phyloP scores from a whole-genome alignment of 2,888 invertebrate genomes.

The Microdon myrmicae region DNA sequence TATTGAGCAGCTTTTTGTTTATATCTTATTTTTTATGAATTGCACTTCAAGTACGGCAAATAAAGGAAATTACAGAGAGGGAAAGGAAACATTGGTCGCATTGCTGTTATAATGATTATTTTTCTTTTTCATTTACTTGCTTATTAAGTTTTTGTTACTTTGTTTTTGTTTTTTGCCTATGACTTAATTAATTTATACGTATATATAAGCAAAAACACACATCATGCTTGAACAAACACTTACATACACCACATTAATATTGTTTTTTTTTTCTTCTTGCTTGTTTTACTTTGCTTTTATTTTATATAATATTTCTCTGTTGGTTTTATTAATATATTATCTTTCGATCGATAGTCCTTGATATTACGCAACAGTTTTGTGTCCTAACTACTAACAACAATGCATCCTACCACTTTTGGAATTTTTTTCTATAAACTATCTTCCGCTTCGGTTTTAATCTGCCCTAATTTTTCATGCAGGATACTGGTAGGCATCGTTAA shows the following conservation, averaged over 20 bases:
- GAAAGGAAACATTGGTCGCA: slow-evolving; percentile 28
- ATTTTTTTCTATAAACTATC: slow-evolving; percentile 66
- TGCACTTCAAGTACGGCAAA: slow-evolving; percentile 35
- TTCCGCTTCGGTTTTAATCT: slow-evolving; percentile 65
- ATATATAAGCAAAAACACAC: slow-evolving; percentile 54
- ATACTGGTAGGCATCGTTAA: slow-evolving; percentile 55
- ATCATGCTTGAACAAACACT: too few species aligned
- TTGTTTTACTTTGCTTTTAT: too few species aligned
- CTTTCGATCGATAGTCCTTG: too few species aligned
- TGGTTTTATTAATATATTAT: too few species aligned
- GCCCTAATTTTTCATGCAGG: slow-evolving; percentile 64
- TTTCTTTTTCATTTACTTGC: too few species aligned
- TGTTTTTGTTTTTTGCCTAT: slow-evolving; percentile 31
- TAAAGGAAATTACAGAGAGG: slow-evolving; percentile 11
- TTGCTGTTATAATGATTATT: slow-evolving; percentile 22
- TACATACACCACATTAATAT: too few species aligned
- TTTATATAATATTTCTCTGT: too few species aligned
- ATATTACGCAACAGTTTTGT: too few species aligned
- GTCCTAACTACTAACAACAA: slow-evolving; percentile 45
- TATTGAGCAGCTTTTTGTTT: slow-evolving; percentile 5
- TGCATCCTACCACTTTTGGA: slow-evolving; percentile 53
- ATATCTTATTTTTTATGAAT: slow-evolving; percentile 11
- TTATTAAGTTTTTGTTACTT: slow-evolving; percentile 33
- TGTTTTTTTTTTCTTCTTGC: too few species aligned
- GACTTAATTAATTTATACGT: slow-evolving; percentile 42